These are phyloP conservation scores for Bettongia penicillata DNA, from an alignment of 2,113 vertebrate genomes.

Conservation along the genomic window DNA sequence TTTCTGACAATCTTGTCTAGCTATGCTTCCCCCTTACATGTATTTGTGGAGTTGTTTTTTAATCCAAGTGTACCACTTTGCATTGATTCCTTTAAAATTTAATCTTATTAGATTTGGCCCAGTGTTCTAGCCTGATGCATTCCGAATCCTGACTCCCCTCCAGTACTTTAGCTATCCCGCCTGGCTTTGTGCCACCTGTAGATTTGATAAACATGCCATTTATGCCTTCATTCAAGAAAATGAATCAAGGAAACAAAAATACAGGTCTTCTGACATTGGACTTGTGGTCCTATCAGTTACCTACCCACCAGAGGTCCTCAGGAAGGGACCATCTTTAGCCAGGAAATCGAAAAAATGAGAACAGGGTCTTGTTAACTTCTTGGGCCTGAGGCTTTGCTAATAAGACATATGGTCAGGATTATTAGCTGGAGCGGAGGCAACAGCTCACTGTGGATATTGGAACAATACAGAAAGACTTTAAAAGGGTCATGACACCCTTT, in stretches of 20 bases:
- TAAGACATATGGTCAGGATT: slow-evolving; percentile 70
- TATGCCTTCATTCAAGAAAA: not conserved
- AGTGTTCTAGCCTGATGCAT: not conserved
- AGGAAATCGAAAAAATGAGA: slow-evolving; percentile 73
- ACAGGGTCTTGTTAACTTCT: slow-evolving; percentile 77
- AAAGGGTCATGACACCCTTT: slow-evolving; percentile 34
- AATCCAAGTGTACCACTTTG: not conserved
- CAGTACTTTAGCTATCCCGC: not conserved
- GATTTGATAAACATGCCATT: not conserved
- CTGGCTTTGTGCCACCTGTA: not conserved
- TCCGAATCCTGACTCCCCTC: not conserved
- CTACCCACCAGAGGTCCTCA: slow-evolving; percentile 6
- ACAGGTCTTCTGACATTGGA: slow-evolving; percentile 55
- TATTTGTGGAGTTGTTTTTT: not conserved
- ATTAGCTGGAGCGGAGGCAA: slow-evolving; percentile 58
- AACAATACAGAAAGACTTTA: not conserved
- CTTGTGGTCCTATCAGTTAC: slow-evolving; percentile 56
- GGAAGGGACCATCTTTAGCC: slow-evolving; percentile 67
- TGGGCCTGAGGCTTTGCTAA: slow-evolving; percentile 66
- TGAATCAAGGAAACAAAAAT: not conserved
- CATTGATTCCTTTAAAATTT: not conserved
- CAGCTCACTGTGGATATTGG: slow-evolving; percentile 14
- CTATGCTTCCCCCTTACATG: not conserved
- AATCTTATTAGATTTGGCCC: not conserved
- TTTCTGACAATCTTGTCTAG: not conserved